Conservation (phyloP, 2,797 vertebrate genomes). For the Gallinago nigripennis region DNA sequence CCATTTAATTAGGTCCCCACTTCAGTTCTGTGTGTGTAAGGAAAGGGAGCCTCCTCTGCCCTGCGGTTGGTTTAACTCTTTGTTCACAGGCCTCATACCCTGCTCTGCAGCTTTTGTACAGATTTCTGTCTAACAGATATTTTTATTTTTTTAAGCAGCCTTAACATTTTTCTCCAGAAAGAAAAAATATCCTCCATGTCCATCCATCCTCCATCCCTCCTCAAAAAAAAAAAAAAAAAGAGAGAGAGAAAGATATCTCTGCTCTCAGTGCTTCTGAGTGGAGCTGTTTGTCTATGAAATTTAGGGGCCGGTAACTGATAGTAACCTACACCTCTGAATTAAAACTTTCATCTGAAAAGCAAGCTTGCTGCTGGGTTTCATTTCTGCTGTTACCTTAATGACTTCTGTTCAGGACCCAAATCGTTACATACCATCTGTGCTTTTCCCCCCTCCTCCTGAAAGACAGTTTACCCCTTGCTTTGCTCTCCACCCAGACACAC, state of each 20-base stretch:
- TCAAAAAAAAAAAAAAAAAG: neutral
- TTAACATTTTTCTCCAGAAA: neutral
- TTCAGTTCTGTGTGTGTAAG: neutral
- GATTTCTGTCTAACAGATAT: neutral
- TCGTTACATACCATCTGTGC: neutral
- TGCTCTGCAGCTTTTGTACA: neutral
- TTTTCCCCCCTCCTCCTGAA: neutral
- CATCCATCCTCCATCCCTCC: neutral
- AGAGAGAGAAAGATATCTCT: neutral
- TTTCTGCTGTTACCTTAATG: neutral
- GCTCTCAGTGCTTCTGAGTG: neutral
- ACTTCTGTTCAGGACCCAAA: neutral
- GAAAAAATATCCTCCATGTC: neutral
- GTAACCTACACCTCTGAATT: neutral
- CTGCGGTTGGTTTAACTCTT: neutral
- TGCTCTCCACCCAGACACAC: neutral
- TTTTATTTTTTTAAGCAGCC: neutral
- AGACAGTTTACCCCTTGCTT: neutral
- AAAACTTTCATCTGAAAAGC: neutral
- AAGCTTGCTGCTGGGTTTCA: neutral
- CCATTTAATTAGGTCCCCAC: neutral
- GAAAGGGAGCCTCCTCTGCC: neutral
- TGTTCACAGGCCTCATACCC: neutral
- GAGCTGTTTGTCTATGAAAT: neutral
- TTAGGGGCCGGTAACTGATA: neutral